Base-by-base conservation (phyloP, 2,113 vertebrate species). In the Myanophis thanlyinensis region DNA sequence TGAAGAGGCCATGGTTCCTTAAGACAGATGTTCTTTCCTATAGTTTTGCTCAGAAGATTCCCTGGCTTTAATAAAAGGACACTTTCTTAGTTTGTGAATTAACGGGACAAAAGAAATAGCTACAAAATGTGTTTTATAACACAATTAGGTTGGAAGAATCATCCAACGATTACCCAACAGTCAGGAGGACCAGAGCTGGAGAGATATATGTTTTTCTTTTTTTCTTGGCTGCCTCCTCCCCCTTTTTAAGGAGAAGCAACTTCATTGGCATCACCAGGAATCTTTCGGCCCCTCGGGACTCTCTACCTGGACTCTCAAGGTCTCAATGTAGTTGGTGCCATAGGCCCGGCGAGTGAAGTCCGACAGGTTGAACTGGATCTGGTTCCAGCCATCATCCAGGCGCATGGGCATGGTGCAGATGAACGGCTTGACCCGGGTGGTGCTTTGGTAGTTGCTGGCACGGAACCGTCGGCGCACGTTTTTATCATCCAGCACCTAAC, bases 401-500 rank as follows among this genome's bases (percentile, higher is more conserved):
- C 99, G 96, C 99, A 99, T 99, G 54, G 99, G 99, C 99, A 99
- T 99, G 73, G 99, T 99, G 92, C 99, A 99, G 97, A 99, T 99
- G 96, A 99, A 99, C 0, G 99, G 99, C 92, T 99, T 99, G 91
- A 99, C 99, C 0, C 99, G 97, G 0, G 99, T 99, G 0, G 98
- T 99, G 94, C 99, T 99, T 97, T 99, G 99, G 96, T 99, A 99
- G 96, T 99, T 99, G 92, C 99, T 99, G 0, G 99, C 99, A 49
- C 99, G 98, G 95, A 99, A 99, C 13, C 99, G 98, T 46, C 99
- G 97, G 0, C 99, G 98, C 1, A 99, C 98, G 0, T 99, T 99
- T 97, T 99, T 99, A 94, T 99, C 99, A 84, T 99, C 99, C n/a
- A 99, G 95, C 40, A 99, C 99, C 99, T 99, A 94, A 0, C 15